Base-by-base conservation (phyloP, 2,888 invertebrate species). In the Tethea ocularis region DNA sequence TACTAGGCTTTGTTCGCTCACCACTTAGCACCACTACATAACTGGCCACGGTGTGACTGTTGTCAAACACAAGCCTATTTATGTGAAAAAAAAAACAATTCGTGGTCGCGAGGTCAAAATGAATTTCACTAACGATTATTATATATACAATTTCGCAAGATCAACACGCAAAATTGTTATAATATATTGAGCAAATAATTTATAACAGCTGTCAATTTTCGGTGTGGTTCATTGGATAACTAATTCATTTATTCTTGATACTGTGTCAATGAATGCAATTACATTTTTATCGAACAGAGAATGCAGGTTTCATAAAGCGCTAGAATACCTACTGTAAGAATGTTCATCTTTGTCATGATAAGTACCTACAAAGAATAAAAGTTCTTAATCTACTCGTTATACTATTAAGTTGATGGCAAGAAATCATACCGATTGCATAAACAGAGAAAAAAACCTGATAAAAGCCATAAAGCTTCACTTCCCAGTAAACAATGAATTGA, bases 131-230 rank as follows among this genome's bases (percentile, higher is more conserved):
- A 46, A 46, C 46, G 46, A 52, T 54, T 33, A 36, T 22, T 54
- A 22, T 13, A 33, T 11, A 20, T 20, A 29, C 7, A 63, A 74
- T 74, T 74, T 72, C 59, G 72, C 60, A 72, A 68, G 56, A 59
- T 41, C 65, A 56, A 52, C 59, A 60, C 57, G 20, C 52, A 54
- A 68, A 74, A 71, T 69, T 71, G 68, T 67, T 68, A 66, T 63
- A 66, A 66, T 58, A 62, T 57, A 62, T 64, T 64, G 68, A 67
- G 65, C 51, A 63, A 62, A 53, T 59, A 66, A 52, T 76, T 73
- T 76, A 70, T 74, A 68, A 63, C 63, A 64, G 64, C 67, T 67
- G 75, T 73, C 77, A 76, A 76, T 76, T 75, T 73, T 67, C 60
- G 66, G 61, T 57, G 64, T 57, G 52, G 60, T 64, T 61, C 67